Evolutionary conservation across 2,113 vertebrate species (phyloP).

Genomic region (Empidonax traillii): DNA sequence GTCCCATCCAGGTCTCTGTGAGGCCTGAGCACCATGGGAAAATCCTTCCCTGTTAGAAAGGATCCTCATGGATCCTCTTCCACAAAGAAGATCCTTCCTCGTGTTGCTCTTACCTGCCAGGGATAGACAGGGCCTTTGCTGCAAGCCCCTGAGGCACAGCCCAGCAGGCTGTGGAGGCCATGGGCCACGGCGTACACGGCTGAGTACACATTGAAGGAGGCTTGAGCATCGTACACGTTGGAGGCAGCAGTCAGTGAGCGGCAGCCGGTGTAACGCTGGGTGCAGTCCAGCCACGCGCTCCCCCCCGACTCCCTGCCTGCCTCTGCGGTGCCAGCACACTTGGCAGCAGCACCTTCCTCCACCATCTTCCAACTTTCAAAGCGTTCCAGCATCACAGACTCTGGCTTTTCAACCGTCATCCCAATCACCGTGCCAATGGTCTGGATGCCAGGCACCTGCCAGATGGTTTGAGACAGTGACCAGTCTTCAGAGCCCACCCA

Average conservation of each 20-base stretch:
- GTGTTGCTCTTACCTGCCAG: conserved; percentile 72
- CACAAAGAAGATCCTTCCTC: background rate
- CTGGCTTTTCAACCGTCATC: conserved; percentile 51
- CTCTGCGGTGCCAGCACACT: background rate
- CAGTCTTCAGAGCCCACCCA: conserved; percentile 84
- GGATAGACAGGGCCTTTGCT: conserved; percentile 67
- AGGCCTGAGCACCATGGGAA: background rate
- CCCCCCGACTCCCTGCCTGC: fast-evolving
- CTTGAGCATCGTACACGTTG: conserved; percentile 18
- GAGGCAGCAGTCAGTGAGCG: fast-evolving
- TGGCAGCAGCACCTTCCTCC: fast-evolving
- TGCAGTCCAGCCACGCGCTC: background rate
- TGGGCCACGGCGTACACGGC: conserved; percentile 80
- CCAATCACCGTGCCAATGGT: conserved; percentile 77
- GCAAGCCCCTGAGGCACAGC: conserved; percentile 72
- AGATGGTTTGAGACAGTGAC: conserved; percentile 65
- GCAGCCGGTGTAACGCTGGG: conserved; percentile 72
- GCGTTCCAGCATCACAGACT: conserved; percentile 16
- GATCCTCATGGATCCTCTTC: background rate
- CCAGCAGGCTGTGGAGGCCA: conserved; percentile 75
- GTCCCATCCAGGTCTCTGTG: background rate
- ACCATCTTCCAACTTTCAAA: conserved; percentile 41
- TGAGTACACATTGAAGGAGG: conserved; percentile 70
- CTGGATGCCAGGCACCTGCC: conserved; percentile 61
- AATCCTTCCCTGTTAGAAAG: background rate